Base-by-base conservation (phyloP, 1,140 invertebrate species). In the Drosophila teissieri region DNA sequence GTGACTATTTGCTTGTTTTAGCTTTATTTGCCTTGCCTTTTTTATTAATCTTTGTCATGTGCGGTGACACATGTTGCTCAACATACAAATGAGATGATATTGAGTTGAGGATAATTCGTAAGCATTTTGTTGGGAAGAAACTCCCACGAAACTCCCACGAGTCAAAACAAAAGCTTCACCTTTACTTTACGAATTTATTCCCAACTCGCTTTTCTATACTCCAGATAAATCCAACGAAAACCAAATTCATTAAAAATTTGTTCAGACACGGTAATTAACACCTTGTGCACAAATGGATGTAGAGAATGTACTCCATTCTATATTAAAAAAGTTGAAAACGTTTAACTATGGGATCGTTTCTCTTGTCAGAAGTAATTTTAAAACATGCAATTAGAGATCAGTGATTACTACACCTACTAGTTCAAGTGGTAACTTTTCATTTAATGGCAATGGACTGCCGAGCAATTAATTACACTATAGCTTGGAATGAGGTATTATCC, bases 201-300 rank as follows among this genome's bases (percentile, higher is more conserved):
- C 14, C 42, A 31, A 31, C 31, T 57, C 15, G 8, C 3, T 27
- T 48, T 60, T 11, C 7, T 22, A 14, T 63, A 22, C 6, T 51
- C 64, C 45, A 68, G 64, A 42, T 51, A 51, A 51, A 65, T 27
- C 64, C 19, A 42, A 51, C n/a, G 2, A 10, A 53, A 77, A 57
- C 39, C 31, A n/a, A 51, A 34, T 17, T 31, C 27, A 34, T 17
- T 10, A 17, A 37, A 40, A 49, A 8, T 15, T 49, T 42, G 14
- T 27, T 42, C 8, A 52, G 10, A 51, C 24, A 31, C 34, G 42
- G 27, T 56, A 72, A 78, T 79, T 79, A 79, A 46, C 76, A 79
- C 61, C 37, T 73, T 42, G 11, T n/a, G 52, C 36, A 64, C n/a
- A 51, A 54, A 55, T 49, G 57, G 36, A 27, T 62, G 17, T 15